A percentile compares a stretch with the other conserved stretches of the same genome.
These are phyloP conservation scores for Eolophus roseicapilla DNA, from an alignment of 2,113 vertebrate species.

Conservation along the genomic window DNA sequence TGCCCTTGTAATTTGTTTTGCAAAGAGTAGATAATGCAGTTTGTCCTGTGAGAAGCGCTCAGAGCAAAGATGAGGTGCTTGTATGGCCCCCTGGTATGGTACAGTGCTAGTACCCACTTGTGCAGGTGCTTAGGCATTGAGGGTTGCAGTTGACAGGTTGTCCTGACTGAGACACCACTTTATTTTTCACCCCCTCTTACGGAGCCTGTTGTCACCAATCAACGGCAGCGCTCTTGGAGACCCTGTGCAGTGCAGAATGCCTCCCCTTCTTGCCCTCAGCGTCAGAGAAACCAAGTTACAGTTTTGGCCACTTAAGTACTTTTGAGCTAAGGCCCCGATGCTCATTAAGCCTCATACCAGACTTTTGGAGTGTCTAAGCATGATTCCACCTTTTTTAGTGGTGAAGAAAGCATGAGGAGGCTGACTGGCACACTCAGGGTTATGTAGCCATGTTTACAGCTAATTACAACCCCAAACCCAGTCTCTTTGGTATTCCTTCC, in stretches of 20 bases:
- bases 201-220: background rate
- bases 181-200: background rate
- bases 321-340: background rate
- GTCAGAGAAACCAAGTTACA: background rate
- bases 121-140: background rate
- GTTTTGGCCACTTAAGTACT: background rate
- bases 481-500: background rate
- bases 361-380: background rate
- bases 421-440: background rate
- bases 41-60: background rate
- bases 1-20: constrained; percentile 5
- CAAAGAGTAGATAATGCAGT: background rate
- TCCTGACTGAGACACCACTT: background rate
- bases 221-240: background rate
- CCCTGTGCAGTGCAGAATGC: background rate
- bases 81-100: background rate
- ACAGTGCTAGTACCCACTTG: background rate
- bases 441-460: background rate
- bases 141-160: background rate
- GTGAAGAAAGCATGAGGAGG: background rate
- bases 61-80: background rate
- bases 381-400: background rate
- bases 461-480: background rate
- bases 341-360: background rate
- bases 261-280: background rate